Base-by-base conservation (phyloP, 2,888 invertebrate species). In the Thymelicus sylvestris region DNA sequence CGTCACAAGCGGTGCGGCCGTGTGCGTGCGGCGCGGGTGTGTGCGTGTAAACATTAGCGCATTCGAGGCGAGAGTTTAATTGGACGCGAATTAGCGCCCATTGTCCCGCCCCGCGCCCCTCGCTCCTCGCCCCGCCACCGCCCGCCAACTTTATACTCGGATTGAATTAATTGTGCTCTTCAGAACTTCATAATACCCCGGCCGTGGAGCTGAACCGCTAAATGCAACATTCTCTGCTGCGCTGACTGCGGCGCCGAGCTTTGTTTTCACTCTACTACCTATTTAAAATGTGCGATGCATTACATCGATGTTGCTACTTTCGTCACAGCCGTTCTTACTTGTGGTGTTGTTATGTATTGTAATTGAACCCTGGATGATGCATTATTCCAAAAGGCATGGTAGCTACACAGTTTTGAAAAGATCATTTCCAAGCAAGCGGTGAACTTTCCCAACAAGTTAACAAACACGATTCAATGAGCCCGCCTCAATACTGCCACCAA, bases 41-140 rank as follows among this genome's bases (percentile, higher is more conserved):
- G 64, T 70, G 77, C 72, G 83, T 60, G 70, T 82, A 84, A 86
- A 86, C 87, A 87, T 87, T 86, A 86, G 85, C 87, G 84, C 82
- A 77, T 85, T 84, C 77, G 74, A 78, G 73, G 76, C 74, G 76
- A 86, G 87, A 79, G 79, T 77, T 76, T 86, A 88, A 88, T 88
- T 83, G 82, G 80, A 78, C 79, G 77, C 75, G 83, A 86, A 88
- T 87, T 87, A 87, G 84, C 84, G 82, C 59, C 65, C 65, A 71
- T 71, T 70, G 70, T 70, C 31, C 15, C 65, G 47, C 65, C 48
- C 41, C 13, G 15, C 12, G 0, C 52, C 39, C 12, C 19, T 12
- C 24, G 61, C 41, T 8, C 41, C 15, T 2, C 44, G 13, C 10
- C 15, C 13, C n/a, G 31, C 57, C 31, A 5, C 57, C 7, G 10